Evolutionary conservation across 2,797 vertebrate species (phyloP).

Genomic region (Natrix natrix): DNA sequence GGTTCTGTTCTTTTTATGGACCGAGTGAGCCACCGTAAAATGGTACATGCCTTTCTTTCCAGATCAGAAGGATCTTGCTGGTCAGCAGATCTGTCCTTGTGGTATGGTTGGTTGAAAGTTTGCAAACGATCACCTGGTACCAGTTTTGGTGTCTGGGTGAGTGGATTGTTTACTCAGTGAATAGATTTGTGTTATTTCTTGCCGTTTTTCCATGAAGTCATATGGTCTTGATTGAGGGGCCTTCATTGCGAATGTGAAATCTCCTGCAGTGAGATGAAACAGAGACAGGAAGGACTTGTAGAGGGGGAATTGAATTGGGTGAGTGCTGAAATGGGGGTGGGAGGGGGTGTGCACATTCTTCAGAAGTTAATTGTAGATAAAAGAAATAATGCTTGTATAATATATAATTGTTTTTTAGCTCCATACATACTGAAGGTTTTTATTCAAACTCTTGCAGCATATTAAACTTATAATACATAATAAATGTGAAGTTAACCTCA

Average conservation of each 20-base stretch:
- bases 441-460: constrained; percentile 45
- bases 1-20: not conserved
- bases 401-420: constrained; percentile 42
- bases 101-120: not conserved
- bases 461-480: constrained; percentile 31
- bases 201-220: not conserved
- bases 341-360: not conserved
- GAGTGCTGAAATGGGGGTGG: not conserved
- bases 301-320: not conserved
- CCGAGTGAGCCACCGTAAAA: not conserved
- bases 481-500: constrained; percentile 36
- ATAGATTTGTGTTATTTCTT: not conserved
- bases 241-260: constrained; percentile 24
- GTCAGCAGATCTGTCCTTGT: not conserved
- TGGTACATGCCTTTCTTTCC: not conserved
- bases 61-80: not conserved
- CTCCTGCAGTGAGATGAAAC: constrained; percentile 24
- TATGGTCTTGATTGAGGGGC: not conserved
- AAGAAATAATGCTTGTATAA: constrained; percentile 39
- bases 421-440: constrained; percentile 16
- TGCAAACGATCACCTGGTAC: not conserved
- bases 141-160: not conserved
- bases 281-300: not conserved
- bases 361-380: not conserved
- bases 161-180: not conserved